Percentiles rank a stretch among this genome's conserved stretches.
Conservation (phyloP, 2,888 invertebrate species). For the Deroplatys truncata region DNA sequence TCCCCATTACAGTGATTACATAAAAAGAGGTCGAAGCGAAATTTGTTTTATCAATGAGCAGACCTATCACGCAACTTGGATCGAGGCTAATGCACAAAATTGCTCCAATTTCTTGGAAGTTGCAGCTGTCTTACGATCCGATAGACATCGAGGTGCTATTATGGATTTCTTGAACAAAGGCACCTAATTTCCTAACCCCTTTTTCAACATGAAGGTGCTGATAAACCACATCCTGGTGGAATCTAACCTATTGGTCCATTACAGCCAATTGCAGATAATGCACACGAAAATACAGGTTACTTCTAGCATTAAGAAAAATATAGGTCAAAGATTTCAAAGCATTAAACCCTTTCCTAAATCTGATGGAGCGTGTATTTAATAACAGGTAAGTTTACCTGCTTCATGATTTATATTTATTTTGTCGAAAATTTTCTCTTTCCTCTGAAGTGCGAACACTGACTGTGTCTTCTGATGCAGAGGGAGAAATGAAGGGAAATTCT, state of each 20-base stretch:
- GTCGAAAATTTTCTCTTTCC: too few species aligned
- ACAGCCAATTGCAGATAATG: not conserved
- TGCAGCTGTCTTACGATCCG: not conserved
- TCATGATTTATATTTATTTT: too few species aligned
- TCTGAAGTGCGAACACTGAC: too few species aligned
- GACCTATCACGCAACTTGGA: not conserved
- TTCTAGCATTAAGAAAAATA: too few species aligned
- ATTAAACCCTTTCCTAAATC: too few species aligned
- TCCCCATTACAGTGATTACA: not conserved
- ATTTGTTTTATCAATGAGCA: not conserved
- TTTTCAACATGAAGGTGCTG: too few species aligned
- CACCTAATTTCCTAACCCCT: not conserved
- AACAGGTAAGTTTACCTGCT: too few species aligned
- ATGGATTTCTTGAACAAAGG: not conserved
- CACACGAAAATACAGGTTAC: not conserved
- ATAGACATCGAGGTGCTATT: not conserved
- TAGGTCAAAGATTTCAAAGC: too few species aligned
- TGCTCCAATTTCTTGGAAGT: not conserved
- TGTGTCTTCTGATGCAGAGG: too few species aligned
- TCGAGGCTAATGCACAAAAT: not conserved
- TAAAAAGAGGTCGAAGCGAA: not conserved
- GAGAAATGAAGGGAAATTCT: too few species aligned
- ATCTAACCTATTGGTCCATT: not conserved
- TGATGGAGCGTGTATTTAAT: too few species aligned
- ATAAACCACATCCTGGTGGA: not conserved